A percentile compares a stretch with the other conserved stretches of the same genome.
Conservation (phyloP, 2,797 vertebrate genomes). For the Todus mexicanus region DNA sequence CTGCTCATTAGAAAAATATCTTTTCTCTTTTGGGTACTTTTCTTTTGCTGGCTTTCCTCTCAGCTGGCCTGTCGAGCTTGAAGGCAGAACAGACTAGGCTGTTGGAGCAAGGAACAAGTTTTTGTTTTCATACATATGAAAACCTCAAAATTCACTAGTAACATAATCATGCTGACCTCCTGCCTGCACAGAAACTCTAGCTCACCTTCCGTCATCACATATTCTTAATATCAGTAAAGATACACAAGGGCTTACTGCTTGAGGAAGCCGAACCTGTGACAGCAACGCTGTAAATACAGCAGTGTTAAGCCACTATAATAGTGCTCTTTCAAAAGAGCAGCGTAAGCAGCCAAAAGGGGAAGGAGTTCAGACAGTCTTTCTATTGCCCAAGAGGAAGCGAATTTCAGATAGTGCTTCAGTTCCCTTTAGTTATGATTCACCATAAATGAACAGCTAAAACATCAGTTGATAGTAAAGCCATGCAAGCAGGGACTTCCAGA, state of each 20-base stretch:
- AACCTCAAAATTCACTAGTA: background rate
- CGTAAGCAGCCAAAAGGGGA: slow-evolving; percentile 7
- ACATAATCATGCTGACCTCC: background rate
- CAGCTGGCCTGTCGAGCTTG: background rate
- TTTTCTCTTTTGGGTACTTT: background rate
- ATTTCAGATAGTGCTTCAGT: slow-evolving; percentile 1
- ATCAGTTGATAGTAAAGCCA: background rate
- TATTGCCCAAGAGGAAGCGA: slow-evolving; percentile 24
- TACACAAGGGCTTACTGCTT: background rate
- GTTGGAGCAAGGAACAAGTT: background rate
- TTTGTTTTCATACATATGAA: background rate
- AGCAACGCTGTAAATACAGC: background rate
- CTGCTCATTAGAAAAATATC: background rate
- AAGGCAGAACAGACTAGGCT: background rate
- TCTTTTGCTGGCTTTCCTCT: background rate
- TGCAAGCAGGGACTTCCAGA: slow-evolving; percentile 35
- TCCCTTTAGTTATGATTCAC: slow-evolving; percentile 32
- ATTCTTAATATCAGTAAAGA: background rate
- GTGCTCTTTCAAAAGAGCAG: slow-evolving; percentile 11
- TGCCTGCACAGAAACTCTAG: background rate
- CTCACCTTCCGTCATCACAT: background rate
- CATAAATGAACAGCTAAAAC: background rate
- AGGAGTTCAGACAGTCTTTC: slow-evolving; percentile 9
- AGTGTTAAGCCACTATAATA: background rate
- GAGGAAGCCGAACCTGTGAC: background rate